These are phyloP conservation scores for Vanessa tameamea DNA, from an alignment of 1,140 invertebrate species.

Conservation along the genomic window DNA sequence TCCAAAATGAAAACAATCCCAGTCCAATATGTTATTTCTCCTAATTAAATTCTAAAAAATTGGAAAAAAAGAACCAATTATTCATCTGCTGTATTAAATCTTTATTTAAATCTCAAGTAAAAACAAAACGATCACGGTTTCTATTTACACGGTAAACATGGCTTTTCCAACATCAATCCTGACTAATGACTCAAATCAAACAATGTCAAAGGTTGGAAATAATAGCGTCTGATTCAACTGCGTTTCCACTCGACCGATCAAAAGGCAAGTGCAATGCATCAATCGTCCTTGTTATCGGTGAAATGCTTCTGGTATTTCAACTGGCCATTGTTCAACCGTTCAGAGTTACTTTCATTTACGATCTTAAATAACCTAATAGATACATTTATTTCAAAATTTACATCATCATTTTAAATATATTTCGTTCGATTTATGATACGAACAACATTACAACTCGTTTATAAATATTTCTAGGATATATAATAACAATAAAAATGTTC, in stretches of 20 bases:
- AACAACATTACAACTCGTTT: too few species aligned
- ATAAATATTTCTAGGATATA: too few species aligned
- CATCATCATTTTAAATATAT: too few species aligned
- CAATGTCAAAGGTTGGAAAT: slow-evolving; percentile 23
- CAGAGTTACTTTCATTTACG: neutral
- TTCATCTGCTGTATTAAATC: too few species aligned
- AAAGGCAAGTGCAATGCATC: slow-evolving; percentile 32
- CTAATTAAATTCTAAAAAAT: too few species aligned
- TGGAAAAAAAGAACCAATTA: too few species aligned
- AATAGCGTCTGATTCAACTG: slow-evolving; percentile 30
- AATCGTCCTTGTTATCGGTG: slow-evolving; percentile 28
- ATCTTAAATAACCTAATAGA: neutral
- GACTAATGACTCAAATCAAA: slow-evolving; percentile 25
- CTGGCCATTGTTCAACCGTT: slow-evolving; percentile 2
- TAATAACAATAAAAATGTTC: too few species aligned
- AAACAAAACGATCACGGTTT: neutral
- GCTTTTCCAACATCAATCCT: neutral
- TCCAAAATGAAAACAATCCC: too few species aligned
- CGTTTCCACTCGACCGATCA: slow-evolving; percentile 29
- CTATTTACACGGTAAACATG: neutral
- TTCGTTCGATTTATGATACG: too few species aligned
- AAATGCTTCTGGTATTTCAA: slow-evolving; percentile 25
- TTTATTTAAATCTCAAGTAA: neutral
- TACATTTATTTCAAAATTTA: neutral
- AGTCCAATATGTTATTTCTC: too few species aligned